Percentiles rank a stretch among this genome's conserved stretches.
Conservation (phyloP, 2,113 vertebrate species). For the Dunckerocampus dactyliophorus region DNA sequence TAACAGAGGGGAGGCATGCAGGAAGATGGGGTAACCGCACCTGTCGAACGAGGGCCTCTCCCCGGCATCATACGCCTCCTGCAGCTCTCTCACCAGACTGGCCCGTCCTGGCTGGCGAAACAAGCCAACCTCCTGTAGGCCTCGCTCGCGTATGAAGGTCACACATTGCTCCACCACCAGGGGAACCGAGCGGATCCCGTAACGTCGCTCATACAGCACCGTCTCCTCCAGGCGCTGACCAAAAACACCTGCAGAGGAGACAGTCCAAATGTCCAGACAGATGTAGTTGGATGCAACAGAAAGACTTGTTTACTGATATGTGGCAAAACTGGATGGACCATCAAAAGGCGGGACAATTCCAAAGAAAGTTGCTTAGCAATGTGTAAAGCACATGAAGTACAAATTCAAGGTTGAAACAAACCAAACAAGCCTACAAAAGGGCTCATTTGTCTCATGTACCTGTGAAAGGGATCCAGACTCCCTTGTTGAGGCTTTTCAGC, state of each 20-base stretch:
- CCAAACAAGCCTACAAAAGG: background rate
- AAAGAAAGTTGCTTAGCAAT: background rate
- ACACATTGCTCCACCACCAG: conserved; percentile 78
- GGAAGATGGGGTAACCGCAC: conserved; percentile 31
- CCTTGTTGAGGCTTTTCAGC: conserved; percentile 75
- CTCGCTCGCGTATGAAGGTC: conserved; percentile 68
- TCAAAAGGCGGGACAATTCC: background rate
- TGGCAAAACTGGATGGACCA: background rate
- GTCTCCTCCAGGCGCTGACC: conserved; percentile 78
- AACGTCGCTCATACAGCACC: conserved; percentile 71
- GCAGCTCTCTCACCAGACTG: conserved; percentile 74
- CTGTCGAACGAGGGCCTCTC: conserved; percentile 75
- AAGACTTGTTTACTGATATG: background rate
- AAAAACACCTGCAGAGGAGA: conserved; percentile 64
- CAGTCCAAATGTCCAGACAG: no score
- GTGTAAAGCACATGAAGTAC: background rate
- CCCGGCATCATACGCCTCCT: conserved; percentile 74
- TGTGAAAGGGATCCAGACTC: conserved; percentile 78
- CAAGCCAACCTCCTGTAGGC: conserved; percentile 73
- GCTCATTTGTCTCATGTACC: conserved; percentile 42
- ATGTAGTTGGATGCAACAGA: no score
- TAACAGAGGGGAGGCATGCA: background rate
- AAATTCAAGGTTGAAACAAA: background rate
- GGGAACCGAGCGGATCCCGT: conserved; percentile 70
- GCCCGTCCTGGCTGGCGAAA: conserved; percentile 75